These are phyloP conservation scores for Thalassophryne amazonica DNA, from an alignment of 2,797 vertebrate species.

Conservation along the genomic window DNA sequence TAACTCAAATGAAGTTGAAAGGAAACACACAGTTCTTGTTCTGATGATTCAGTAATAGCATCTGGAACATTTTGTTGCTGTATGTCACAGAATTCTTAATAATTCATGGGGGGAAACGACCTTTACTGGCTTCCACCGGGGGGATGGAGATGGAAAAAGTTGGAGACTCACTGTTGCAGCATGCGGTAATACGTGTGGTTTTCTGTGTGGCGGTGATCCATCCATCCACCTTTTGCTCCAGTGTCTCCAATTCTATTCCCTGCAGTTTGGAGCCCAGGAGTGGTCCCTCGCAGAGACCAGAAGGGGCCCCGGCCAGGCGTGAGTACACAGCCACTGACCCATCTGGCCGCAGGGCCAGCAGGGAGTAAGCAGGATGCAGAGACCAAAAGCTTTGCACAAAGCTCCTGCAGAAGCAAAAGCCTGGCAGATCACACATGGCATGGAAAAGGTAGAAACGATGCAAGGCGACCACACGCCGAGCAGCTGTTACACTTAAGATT, in stretches of 20 bases:
- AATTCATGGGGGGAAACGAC: no score
- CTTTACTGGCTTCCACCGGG: no score
- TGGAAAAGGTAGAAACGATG: slow-evolving; percentile 31
- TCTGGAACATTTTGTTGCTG: no score
- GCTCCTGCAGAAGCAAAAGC: slow-evolving; percentile 35
- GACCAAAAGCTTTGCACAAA: slow-evolving; percentile 52
- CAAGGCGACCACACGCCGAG: slow-evolving; percentile 21
- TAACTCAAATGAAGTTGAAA: no score
- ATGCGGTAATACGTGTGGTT: not conserved
- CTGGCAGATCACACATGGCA: slow-evolving; percentile 35
- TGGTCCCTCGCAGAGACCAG: slow-evolving; percentile 57
- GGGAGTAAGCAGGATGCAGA: slow-evolving; percentile 29
- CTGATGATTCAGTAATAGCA: no score
- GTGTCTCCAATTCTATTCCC: slow-evolving; percentile 43
- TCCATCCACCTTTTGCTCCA: slow-evolving; percentile 44
- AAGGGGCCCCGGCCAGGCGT: slow-evolving; percentile 58
- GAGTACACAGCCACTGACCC: slow-evolving; percentile 55
- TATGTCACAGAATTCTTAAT: no score
- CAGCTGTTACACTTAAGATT: slow-evolving; percentile 31
- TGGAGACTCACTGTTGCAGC: no score
- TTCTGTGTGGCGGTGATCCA: slow-evolving; percentile 40
- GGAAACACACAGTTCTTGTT: no score
- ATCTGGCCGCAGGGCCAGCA: slow-evolving; percentile 59
- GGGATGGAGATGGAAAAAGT: no score
- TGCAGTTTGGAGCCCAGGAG: slow-evolving; percentile 57